Base-by-base conservation (phyloP, 2,113 vertebrate genomes). In the Corythaeola cristata region DNA sequence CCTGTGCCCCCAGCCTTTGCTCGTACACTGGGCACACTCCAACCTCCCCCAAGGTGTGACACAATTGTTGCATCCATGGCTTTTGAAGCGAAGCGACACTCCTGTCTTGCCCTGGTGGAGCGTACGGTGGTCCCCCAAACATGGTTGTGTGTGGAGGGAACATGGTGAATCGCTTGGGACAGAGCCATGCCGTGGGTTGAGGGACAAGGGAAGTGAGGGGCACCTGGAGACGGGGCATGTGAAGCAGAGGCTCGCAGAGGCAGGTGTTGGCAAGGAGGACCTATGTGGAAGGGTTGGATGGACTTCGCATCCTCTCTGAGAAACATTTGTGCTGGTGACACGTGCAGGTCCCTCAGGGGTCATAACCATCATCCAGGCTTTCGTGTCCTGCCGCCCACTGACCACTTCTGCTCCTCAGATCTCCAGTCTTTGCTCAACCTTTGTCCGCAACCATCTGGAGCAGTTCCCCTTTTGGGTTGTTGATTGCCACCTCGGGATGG, bases 61-160 rank as follows among this genome's bases (percentile, higher is more conserved):
- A 67, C 18, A 3, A 32, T 59, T n/a, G 27, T 66, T 55, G 56
- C 13, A n/a, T 47, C 63, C 16, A 4, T 74, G 37, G 3, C 10
- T 69, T 47, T 44, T 62, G 66, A 32, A 80, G 35, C 68, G 66
- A 32, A 80, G 35, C 20, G 19, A 55, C 0, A 0, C 26, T 47
- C 15, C 26, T 20, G 27, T 62, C 58, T 78, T 78, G 28, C 14
- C 53, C 22, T 37, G 58, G 23, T 0, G 2, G 66, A 16, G 4
- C 17, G 8, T 0, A 44, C 13, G 0, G 21, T 3, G 2, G 12
- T 58, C 27, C 37, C 35, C 21, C 23, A 37, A 26, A 22, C 1
- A 2, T 35, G 9, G 9, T 21, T 27, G 26, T 49, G 8, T 2
- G 3, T 47, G 49, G 64, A 59, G 45, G 28, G 55, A 35, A 37